phyloP scores from a whole-genome alignment of 2,797 vertebrate genomes.

The Cetoscarus ocellatus region DNA sequence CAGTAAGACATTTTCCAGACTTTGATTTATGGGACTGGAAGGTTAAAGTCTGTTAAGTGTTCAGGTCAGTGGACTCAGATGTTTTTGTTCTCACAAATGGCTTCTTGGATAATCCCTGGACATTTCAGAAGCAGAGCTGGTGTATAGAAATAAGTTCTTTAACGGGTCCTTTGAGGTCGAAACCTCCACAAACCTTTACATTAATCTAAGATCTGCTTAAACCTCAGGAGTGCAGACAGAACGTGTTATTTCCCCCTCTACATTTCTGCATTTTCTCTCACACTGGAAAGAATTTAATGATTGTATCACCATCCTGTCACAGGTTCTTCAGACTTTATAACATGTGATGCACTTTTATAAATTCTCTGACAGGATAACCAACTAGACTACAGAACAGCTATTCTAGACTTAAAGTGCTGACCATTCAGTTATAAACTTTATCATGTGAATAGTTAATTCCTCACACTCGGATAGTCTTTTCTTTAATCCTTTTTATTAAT shows the following conservation, averaged over 20 bases:
- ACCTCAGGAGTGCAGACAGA: neutral
- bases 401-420: neutral
- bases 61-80: neutral
- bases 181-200: neutral
- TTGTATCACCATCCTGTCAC: neutral
- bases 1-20: neutral
- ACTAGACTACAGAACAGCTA: neutral
- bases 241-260: neutral
- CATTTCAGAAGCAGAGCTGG: neutral
- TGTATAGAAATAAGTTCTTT: neutral
- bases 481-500: neutral
- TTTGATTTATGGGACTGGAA: neutral
- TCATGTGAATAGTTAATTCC: slow-evolving; percentile 8
- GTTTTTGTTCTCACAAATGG: neutral
- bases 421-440: neutral
- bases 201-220: neutral
- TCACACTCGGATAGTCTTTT: neutral
- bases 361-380: neutral
- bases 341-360: neutral
- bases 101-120: neutral
- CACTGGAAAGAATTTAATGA: neutral
- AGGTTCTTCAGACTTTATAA: neutral
- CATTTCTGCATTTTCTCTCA: neutral
- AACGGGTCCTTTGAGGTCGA: neutral
- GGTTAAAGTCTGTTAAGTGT: neutral